Conservation (phyloP, 1,140 invertebrate species). For the Oreohelix idahoensis region DNA sequence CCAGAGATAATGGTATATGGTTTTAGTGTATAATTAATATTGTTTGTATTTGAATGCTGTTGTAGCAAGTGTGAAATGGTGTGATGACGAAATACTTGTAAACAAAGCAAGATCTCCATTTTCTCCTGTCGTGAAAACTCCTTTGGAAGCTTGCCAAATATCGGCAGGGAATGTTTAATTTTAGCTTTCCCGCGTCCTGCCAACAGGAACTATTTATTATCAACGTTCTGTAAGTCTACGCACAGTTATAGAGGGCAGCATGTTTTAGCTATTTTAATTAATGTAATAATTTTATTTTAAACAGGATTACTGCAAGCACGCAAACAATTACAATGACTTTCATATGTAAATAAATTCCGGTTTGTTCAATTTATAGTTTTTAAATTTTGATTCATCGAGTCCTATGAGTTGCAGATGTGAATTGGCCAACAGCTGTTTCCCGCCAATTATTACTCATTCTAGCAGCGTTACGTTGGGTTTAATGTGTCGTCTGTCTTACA, state of each 20-base stretch:
- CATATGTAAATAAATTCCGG: not conserved
- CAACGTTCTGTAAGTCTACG: conserved; percentile 37
- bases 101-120: not conserved
- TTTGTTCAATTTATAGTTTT: not conserved
- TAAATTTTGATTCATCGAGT: not conserved
- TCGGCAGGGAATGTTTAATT: conserved; percentile 49
- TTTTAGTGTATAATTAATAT: too few relatives aligned
- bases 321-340: not conserved
- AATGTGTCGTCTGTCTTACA: conserved; percentile 45
- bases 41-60: too few relatives aligned
- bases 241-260: conserved; percentile 51
- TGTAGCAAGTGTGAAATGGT: too few relatives aligned
- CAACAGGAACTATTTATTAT: conserved; percentile 50
- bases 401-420: conserved; percentile 48
- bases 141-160: conserved; percentile 29
- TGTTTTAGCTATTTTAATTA: conserved; percentile 49
- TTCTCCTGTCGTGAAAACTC: not conserved
- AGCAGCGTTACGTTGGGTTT: conserved; percentile 53
- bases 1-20: too few relatives aligned
- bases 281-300: not conserved
- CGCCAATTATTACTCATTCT: conserved; percentile 71
- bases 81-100: too few relatives aligned
- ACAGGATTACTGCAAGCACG: not conserved
- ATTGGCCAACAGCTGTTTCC: conserved; percentile 69
- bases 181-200: conserved; percentile 66